phyloP scores from a whole-genome alignment of 2,888 invertebrate species.

The Nemotelus pantherinus region DNA sequence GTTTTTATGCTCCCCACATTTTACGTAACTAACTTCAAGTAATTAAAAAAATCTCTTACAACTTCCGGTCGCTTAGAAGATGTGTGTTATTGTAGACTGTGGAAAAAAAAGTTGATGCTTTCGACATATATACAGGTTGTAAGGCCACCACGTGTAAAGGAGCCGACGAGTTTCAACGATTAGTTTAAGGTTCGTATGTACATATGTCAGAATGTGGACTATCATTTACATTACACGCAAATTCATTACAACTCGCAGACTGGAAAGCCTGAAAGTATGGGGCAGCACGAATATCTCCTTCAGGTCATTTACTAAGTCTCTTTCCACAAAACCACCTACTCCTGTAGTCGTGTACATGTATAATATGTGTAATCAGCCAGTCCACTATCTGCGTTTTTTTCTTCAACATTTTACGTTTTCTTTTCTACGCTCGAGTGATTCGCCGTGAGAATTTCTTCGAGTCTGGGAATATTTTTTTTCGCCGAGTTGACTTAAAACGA shows the following conservation, averaged over 20 bases:
- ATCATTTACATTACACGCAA: constrained; percentile 17
- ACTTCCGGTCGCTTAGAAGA: constrained; percentile 33
- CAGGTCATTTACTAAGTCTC: neutral
- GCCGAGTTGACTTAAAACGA: constrained; percentile 8
- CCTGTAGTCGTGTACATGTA: constrained; percentile 7
- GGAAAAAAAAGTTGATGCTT: neutral
- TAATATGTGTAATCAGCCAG: constrained; percentile 36
- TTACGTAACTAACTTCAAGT: constrained; percentile 33
- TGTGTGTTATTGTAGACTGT: neutral
- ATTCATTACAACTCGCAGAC: constrained; percentile 18
- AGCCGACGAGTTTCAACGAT: too few relatives aligned
- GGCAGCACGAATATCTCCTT: neutral
- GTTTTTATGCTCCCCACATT: constrained; percentile 21
- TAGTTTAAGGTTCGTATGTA: too few relatives aligned
- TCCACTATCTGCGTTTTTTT: constrained; percentile 6
- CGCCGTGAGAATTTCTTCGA: constrained; percentile 44
- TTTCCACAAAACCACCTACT: constrained; percentile 29
- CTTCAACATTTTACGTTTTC: constrained; percentile 31
- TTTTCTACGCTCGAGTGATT: constrained; percentile 42
- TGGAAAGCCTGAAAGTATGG: neutral
- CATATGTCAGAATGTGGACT: neutral
- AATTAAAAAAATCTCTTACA: constrained; percentile 37
- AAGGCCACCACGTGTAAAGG: neutral
- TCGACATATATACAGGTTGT: neutral
- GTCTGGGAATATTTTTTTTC: constrained; percentile 42